Conservation (phyloP, 2,888 invertebrate species). For the Chymomyza amoena region DNA sequence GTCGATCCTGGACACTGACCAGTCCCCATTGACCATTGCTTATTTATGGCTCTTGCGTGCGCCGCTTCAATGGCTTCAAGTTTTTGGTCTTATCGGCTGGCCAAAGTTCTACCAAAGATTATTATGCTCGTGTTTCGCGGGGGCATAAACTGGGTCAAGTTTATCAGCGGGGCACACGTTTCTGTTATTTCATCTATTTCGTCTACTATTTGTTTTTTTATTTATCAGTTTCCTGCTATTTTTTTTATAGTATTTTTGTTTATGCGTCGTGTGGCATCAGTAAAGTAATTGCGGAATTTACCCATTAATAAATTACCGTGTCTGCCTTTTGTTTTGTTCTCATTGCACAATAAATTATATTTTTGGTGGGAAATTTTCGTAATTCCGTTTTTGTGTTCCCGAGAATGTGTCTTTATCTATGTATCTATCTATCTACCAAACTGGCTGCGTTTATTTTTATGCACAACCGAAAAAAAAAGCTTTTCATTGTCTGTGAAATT, state of each 20-base stretch:
- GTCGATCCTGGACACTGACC: background rate
- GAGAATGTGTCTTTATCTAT: background rate
- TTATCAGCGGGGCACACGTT: conserved; percentile 40
- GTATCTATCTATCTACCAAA: background rate
- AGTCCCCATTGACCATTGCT: conserved; percentile 5
- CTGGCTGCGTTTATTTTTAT: background rate
- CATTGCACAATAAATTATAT: conserved; percentile 15
- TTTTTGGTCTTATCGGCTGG: conserved; percentile 22
- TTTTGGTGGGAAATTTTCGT: conserved; percentile 55
- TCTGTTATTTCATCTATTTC: conserved; percentile 17
- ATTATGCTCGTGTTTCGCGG: background rate
- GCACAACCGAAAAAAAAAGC: no score
- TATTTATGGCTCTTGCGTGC: conserved; percentile 5
- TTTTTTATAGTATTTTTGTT: conserved; percentile 28
- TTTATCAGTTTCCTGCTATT: conserved; percentile 40
- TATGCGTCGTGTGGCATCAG: conserved; percentile 14
- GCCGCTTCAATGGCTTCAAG: background rate
- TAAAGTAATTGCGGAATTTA: conserved; percentile 44
- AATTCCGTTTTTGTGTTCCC: conserved; percentile 31
- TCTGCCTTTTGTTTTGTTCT: conserved; percentile 16
- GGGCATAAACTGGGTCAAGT: conserved; percentile 61
- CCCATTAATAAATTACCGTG: conserved; percentile 39
- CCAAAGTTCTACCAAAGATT: background rate
- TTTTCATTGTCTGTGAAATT: background rate
- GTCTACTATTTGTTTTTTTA: background rate